Base-by-base conservation (phyloP, 2,888 invertebrate genomes). In the Leptothorax acervorum region DNA sequence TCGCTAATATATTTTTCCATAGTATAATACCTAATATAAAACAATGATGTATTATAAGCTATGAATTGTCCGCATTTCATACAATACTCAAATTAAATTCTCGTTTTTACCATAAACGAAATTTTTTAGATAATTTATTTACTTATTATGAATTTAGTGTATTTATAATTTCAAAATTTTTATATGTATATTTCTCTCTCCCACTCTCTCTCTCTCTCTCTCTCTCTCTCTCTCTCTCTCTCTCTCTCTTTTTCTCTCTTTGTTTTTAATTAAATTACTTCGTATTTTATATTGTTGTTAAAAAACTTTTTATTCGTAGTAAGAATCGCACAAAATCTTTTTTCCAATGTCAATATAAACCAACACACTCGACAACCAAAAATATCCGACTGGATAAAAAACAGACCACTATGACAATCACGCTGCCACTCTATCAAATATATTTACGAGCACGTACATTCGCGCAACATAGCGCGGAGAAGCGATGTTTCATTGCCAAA, bases 371-470 rank as follows among this genome's bases (percentile, higher is more conserved):
- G 62, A 62, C 42, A 55, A 31, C 6, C 28, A 39, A 81, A 81
- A 81, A 62, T 81, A 51, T 57, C 8, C 28, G 42, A 48, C 48
- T 23, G 48, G 2, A 39, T n/a, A 2, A 71, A 81, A 73, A 81
- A 62, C 28, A 73, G 60, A 81, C 48, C 48, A 51, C 60, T 73
- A 28, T 51, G 60, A 71, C 70, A 76, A 76, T 51, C 28, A 51
- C 51, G 53, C 53, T 60, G 83, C 35, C 28, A 39, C 57, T 65
- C 87, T 84, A 84, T 71, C 85, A 79, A 70, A 85, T 88, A 81
- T 82, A 85, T 88, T 85, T 85, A 82, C 70, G 68, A n/a, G 51
- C 76, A 66, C 28, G 35, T 83, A 53, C 39, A 81, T 71, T 65
- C 65, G 62, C 71, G 45, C 62, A 23, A 62, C 39, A 45, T 42